These are phyloP conservation scores for Hippocampus abdominalis DNA, from an alignment of 2,113 vertebrate genomes.

Conservation along the genomic window DNA sequence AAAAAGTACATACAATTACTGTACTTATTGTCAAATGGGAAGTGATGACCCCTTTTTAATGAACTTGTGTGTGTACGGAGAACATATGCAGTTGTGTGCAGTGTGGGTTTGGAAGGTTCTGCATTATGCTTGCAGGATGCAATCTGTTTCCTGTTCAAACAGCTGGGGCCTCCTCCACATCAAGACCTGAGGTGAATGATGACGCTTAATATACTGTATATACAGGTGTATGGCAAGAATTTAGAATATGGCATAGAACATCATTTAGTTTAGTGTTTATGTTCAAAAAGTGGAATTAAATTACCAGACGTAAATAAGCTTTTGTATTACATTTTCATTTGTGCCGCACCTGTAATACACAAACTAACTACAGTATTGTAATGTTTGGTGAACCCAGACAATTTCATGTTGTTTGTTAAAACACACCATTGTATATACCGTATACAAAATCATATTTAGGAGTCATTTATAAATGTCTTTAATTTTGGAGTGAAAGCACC, in stretches of 20 bases:
- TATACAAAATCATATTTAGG: not conserved
- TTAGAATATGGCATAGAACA: not conserved
- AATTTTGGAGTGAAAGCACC: not conserved
- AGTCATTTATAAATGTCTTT: not conserved
- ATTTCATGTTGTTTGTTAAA: not conserved
- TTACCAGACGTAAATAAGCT: not conserved
- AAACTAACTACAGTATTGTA: not conserved
- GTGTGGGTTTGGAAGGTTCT: constrained; percentile 57
- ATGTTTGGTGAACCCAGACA: not conserved
- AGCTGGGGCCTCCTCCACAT: constrained; percentile 63
- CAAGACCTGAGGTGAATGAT: constrained; percentile 1
- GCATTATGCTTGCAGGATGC: constrained; percentile 61
- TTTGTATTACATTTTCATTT: not conserved
- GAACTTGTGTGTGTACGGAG: constrained; percentile 35
- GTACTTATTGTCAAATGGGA: constrained; percentile 8
- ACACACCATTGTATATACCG: not conserved
- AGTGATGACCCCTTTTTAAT: constrained; percentile 32
- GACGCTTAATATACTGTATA: not conserved
- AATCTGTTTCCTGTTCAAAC: constrained; percentile 75
- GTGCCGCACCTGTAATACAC: not conserved
- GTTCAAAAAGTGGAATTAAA: too few relatives aligned
- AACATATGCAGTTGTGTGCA: constrained; percentile 26
- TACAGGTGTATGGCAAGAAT: not conserved
- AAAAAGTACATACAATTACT: not conserved
- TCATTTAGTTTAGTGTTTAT: too few relatives aligned